These are phyloP conservation scores for Oryzias sinensis DNA, from an alignment of 2,797 vertebrate genomes.

Conservation along the genomic window DNA sequence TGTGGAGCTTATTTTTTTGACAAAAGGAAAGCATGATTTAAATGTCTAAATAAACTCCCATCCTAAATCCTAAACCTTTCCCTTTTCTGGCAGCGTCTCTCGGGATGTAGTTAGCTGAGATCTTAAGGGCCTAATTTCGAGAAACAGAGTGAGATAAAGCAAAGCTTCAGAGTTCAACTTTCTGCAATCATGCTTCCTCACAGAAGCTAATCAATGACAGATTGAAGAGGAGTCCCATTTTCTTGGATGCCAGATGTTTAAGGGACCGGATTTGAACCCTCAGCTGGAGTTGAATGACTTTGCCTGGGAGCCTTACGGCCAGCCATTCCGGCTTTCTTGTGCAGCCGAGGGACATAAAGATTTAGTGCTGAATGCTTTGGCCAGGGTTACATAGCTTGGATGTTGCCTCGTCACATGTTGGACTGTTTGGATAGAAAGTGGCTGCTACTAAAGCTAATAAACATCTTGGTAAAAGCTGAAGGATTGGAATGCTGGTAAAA, in stretches of 20 bases:
- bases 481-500: background rate
- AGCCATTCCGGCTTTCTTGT: background rate
- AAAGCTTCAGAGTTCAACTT: no score
- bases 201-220: no score
- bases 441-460: background rate
- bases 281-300: background rate
- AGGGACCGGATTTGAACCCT: background rate
- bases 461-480: background rate
- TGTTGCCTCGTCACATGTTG: background rate
- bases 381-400: background rate
- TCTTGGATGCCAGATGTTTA: background rate
- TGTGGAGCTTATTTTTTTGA: background rate
- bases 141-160: conserved; percentile 1
- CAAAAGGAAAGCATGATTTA: conserved; percentile 2
- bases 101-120: conserved; percentile 2
- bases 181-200: no score
- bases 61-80: conserved; percentile 3
- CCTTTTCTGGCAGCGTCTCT: conserved; percentile 1
- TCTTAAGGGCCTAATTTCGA: conserved; percentile 20
- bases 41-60: conserved; percentile 1
- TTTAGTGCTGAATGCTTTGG: background rate
- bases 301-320: background rate
- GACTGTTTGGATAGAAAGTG: background rate
- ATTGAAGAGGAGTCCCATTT: conserved; percentile 6
- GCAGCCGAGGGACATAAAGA: background rate